Base-by-base conservation (phyloP, 2,888 invertebrate species). In the Pyrrhosoma nymphula region DNA sequence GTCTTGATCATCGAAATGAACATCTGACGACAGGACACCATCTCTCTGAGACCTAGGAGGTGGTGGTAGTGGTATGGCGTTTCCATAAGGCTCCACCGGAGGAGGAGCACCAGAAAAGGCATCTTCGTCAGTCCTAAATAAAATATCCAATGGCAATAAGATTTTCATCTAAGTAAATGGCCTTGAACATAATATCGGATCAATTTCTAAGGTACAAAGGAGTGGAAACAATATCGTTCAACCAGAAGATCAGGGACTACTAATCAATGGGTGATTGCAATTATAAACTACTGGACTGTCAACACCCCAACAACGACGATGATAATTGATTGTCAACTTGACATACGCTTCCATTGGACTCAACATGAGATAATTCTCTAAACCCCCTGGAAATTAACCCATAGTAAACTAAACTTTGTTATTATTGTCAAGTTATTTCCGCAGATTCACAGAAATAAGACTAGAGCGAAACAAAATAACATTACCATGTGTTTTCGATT, bases 401-500 rank as follows among this genome's bases (percentile, higher is more conserved):
- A 8, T 16, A 35, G 35, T 26, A 14, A 14, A 82, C 82, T 82
- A 2, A 18, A 6, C 18, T 35, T 10, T 18, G 82, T 16, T 16
- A 26, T 35, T 3, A 35, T 35, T 16, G 35, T 82, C 10, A 82
- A 0, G 35, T n/a, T 26, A 69, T 69, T 26, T 10, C 69, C 69
- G 4, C 23, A 69, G 18, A 69, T 26, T 20, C 63, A 63, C 16
- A 23, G 18, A 63, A 18, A 23, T 4, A 69, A 60, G 23, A 69
- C 10, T 82, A 35, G 18, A 82, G 30, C 0, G 14, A 82, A 35
- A 35, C 35, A 82, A 35, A 30, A 35, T 35, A 35, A 82, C 26
- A n/a, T 96, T 96, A 97, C 97, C 97, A 97, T 95, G 97, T 97
- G 96, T 97, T 97, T 96, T 97, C 97, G 96, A 97, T 97, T 95